Base-by-base conservation (phyloP, 2,888 invertebrate genomes). In the Hedychridium roseum region DNA sequence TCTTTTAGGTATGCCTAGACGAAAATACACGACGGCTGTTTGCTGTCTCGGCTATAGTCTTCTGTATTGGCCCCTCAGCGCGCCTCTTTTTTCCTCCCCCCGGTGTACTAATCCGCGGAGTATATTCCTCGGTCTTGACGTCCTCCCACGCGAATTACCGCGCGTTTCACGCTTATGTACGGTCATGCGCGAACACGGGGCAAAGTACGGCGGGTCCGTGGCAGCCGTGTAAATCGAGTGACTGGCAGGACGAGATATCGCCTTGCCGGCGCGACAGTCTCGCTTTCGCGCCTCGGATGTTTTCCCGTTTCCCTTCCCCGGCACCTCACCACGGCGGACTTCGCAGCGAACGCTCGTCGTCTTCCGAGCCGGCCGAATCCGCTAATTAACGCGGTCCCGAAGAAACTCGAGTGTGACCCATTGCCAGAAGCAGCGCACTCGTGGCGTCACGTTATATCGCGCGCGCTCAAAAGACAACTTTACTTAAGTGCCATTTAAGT, bases 301-400 rank as follows among this genome's bases (percentile, higher is more conserved):
- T 23, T 4, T 45, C 35, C 17, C 37, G 32, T 35, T 18, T 27
- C 6, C 12, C 50, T 6, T n/a, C n/a, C n/a, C n/a, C n/a, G n/a
- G n/a, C n/a, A n/a, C n/a, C n/a, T n/a, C n/a, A n/a, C n/a, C n/a
- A n/a, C n/a, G n/a, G n/a, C n/a, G n/a, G n/a, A n/a, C n/a, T n/a
- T n/a, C n/a, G n/a, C n/a, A n/a, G n/a, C n/a, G n/a, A n/a, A n/a
- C n/a, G n/a, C n/a, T n/a, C n/a, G n/a, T n/a, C n/a, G n/a, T n/a
- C n/a, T n/a, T n/a, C n/a, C n/a, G n/a, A n/a, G 38, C 45, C 47
- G 50, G 51, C 43, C 30, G 55, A 47, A 56, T 50, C 51, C 47
- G 49, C 47, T 60, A 62, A 67, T 66, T 64, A 60, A 53, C 51
- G 43, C 43, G 50, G 47, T 32, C 32, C 42, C 48, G 31, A 52